Percentiles rank a stretch among this genome's conserved stretches.
These are phyloP conservation scores for Gallirallus australis DNA, from an alignment of 2,797 vertebrate genomes.

Conservation along the genomic window DNA sequence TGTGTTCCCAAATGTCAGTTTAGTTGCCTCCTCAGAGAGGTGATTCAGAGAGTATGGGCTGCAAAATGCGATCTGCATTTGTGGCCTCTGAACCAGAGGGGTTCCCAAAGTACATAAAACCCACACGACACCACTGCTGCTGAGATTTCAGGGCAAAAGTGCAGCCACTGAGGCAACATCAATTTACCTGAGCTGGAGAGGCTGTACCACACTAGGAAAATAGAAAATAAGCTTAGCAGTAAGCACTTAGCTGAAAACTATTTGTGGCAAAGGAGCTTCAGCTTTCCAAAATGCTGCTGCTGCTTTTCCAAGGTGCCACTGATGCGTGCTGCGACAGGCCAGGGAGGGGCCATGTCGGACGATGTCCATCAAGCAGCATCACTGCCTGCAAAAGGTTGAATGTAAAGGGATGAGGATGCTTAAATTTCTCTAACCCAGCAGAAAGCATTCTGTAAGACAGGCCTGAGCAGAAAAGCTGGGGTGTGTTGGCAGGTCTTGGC, in stretches of 20 bases:
- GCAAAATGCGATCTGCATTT: neutral
- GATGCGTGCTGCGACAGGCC: fast-evolving
- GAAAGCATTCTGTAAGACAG: neutral
- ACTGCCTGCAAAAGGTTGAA: neutral
- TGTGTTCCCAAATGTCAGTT: fast-evolving
- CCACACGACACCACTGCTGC: fast-evolving
- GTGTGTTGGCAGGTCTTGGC: neutral
- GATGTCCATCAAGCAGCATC: neutral
- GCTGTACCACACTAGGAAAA: neutral
- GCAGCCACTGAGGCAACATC: neutral
- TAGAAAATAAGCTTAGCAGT: neutral
- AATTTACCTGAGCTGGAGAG: neutral
- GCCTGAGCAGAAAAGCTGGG: fast-evolving
- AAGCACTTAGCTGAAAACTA: neutral
- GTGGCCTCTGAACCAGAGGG: neutral
- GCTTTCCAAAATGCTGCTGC: neutral
- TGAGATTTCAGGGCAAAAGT: neutral
- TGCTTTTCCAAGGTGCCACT: neutral
- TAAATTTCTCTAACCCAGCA: neutral
- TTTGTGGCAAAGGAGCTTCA: neutral
- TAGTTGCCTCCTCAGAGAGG: neutral
- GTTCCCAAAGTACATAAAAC: neutral
- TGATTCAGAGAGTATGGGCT: neutral
- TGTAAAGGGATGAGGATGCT: neutral
- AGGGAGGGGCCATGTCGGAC: neutral